Conservation (phyloP, 2,888 invertebrate genomes). For the Melinopterus prodromus region DNA sequence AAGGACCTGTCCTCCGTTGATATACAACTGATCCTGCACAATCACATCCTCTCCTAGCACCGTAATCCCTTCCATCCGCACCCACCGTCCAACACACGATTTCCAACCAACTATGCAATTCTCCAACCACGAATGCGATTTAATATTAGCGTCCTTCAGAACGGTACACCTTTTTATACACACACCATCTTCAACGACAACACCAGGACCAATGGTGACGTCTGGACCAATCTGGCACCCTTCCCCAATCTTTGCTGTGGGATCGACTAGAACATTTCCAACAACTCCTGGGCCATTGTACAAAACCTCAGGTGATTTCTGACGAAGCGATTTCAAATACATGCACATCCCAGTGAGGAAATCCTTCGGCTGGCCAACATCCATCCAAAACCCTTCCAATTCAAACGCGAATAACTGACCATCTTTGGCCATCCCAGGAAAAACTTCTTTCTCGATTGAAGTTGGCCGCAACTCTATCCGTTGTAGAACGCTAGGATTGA, state of each 20-base stretch:
- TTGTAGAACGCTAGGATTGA: conserved; percentile 89
- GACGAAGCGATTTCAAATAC: conserved; percentile 84
- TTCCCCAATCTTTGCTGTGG: conserved; percentile 89
- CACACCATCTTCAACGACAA: conserved; percentile 93
- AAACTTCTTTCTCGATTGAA: conserved; percentile 99
- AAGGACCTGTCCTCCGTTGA: conserved; percentile 97
- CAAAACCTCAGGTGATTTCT: conserved; percentile 77
- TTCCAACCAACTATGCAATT: conserved; percentile 98
- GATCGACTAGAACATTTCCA: conserved; percentile 94
- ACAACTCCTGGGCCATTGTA: conserved; percentile 80
- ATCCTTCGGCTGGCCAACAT: conserved; percentile 99
- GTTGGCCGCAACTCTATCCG: conserved; percentile 93
- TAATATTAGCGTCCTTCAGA: conserved; percentile 80
- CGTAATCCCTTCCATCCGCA: conserved; percentile 96
- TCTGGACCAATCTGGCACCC: conserved; percentile 98
- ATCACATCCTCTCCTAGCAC: conserved; percentile 99
- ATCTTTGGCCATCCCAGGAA: conserved; percentile 92
- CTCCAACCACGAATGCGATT: conserved; percentile 96
- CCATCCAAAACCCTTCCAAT: conserved; percentile 99
- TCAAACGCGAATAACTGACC: conserved; percentile 93
- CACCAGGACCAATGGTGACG: conserved; percentile 95
- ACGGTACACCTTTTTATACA: conserved; percentile 96
- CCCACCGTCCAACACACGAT: conserved; percentile 96
- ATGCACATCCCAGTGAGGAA: conserved; percentile 90
- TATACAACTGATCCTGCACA: conserved; percentile 97